Base-by-base conservation (phyloP, 2,888 invertebrate genomes). In the Orthosia cruda region DNA sequence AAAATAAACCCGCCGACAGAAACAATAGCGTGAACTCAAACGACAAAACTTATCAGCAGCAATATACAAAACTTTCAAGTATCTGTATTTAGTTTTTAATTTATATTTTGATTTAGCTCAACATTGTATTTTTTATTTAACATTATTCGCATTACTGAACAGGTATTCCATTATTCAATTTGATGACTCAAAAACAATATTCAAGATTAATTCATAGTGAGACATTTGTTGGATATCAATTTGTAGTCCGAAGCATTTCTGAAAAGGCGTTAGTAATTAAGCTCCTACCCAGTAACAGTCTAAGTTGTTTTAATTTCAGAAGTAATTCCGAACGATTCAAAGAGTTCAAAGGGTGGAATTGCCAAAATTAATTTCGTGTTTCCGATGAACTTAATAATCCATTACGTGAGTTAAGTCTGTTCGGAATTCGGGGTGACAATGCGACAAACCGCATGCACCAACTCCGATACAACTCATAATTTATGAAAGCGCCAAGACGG, bases 401-500 rank as follows among this genome's bases (percentile, higher is more conserved):
- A 74, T 73, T 88, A 89, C 87, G 80, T 87, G 89, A 90, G 90
- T 90, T 91, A 89, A 92, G 91, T 92, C n/a, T 88, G 86, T 77
- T 80, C 71, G 73, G 80, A 81, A 83, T 87, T 82, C 7, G 65
- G 26, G 57, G 74, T 81, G 72, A 71, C 81, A 71, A 73, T 86
- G 89, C 89, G 90, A 90, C 89, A 91, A 88, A 90, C 91, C 92
- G 81, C 90, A 88, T 81, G 85, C 86, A 84, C 87, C 80, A 87
- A 87, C 89, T 88, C 87, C 88, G 89, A 90, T 89, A 91, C 90
- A 91, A 90, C 89, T 89, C 85, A 88, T 92, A 94, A 93, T 93
- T 94, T 92, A 93, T 93, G 90, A 93, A 93, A 93, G 89, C 91
- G 88, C 88, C 88, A 94, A 94, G 95, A 94, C 92, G 93, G 93